Evolutionary conservation across 2,797 vertebrate species (phyloP).

Genomic region (Potorous gilbertii): DNA sequence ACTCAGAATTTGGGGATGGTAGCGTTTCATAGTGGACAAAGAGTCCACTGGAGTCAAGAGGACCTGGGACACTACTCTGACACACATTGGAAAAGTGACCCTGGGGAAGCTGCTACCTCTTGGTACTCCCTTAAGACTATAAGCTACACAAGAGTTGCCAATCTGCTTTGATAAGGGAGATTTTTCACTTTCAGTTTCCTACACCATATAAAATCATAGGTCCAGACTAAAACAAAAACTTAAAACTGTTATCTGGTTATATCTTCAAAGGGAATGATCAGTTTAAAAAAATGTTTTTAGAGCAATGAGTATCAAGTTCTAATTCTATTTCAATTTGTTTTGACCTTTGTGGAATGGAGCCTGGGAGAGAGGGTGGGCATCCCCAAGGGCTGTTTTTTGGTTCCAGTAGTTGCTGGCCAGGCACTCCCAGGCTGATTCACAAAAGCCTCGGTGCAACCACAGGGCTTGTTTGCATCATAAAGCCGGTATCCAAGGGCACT

Average conservation of each 20-base stretch:
- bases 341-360: neutral
- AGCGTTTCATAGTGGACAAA: neutral
- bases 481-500: conserved; percentile 60
- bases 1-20: neutral
- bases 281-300: neutral
- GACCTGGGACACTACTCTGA: neutral
- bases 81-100: neutral
- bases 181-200: neutral
- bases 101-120: neutral
- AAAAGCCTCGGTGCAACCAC: neutral
- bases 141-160: neutral
- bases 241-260: neutral
- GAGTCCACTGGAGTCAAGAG: neutral
- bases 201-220: neutral
- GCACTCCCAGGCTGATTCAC: neutral
- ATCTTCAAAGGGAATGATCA: neutral
- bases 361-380: neutral
- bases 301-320: neutral
- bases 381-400: neutral
- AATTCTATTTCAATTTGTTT: neutral
- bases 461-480: conserved; percentile 37
- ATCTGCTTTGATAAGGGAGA: neutral
- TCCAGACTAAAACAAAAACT: neutral
- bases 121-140: neutral
- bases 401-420: neutral